A percentile compares a stretch with the other conserved stretches of the same genome.
These are phyloP conservation scores for Spodoptera frugiperda DNA, from an alignment of 1,140 invertebrate species.

Conservation along the genomic window DNA sequence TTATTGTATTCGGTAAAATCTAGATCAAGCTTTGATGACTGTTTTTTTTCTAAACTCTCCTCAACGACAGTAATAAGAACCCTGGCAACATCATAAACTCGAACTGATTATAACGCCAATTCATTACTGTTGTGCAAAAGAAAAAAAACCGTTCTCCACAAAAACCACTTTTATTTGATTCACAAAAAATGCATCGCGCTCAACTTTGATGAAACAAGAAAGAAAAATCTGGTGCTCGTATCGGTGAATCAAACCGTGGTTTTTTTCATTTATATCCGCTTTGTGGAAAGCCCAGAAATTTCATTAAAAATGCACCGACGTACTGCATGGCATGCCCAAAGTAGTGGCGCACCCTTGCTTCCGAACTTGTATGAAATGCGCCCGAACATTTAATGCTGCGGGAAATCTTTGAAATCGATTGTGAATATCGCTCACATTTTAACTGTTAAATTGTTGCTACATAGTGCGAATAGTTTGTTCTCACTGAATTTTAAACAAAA, in stretches of 20 bases:
- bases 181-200: constrained; percentile 39
- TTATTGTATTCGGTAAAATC: too few relatives aligned
- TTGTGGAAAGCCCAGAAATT: constrained; percentile 77
- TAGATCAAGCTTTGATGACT: too few relatives aligned
- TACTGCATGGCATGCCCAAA: constrained; percentile 49
- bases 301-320: constrained; percentile 75
- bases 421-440: too few relatives aligned
- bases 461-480: too few relatives aligned
- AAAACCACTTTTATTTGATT: constrained; percentile 32
- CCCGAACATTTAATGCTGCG: not conserved
- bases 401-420: too few relatives aligned
- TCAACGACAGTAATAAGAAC: too few relatives aligned
- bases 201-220: constrained; percentile 48
- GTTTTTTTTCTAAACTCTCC: too few relatives aligned
- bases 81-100: not conserved
- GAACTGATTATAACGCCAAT: constrained; percentile 22
- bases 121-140: constrained; percentile 15
- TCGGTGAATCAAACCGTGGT: constrained; percentile 57
- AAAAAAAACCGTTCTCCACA: not conserved
- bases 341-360: constrained; percentile 57
- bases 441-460: too few relatives aligned
- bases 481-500: too few relatives aligned
- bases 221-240: constrained; percentile 42
- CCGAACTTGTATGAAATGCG: constrained; percentile 53
- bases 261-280: constrained; percentile 71